phyloP scores from a whole-genome alignment of 2,113 vertebrate species.

The Taurulus bubalis region DNA sequence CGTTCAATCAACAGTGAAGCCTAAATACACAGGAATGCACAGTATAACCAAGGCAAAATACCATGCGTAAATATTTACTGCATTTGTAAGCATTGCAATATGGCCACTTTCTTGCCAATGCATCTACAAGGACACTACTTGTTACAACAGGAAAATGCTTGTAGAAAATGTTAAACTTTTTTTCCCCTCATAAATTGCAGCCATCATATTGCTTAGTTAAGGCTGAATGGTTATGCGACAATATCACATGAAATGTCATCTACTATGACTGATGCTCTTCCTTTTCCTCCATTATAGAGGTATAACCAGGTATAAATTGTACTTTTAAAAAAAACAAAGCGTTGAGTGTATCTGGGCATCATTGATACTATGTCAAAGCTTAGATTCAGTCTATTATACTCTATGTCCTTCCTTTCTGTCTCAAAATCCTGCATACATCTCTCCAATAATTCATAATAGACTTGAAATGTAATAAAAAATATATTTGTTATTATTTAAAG shows the following conservation, averaged over 20 bases:
- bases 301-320: not conserved
- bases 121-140: not conserved
- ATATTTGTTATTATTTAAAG: not conserved
- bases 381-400: constrained; percentile 5
- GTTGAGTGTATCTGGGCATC: not conserved
- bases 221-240: not conserved
- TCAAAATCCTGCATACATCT: constrained; percentile 6
- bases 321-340: not conserved
- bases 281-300: not conserved
- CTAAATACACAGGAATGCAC: constrained; percentile 26
- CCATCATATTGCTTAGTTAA: not conserved
- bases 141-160: not conserved
- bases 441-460: constrained; percentile 16
- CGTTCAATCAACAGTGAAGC: constrained; percentile 35
- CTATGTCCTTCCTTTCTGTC: not conserved
- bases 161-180: not conserved
- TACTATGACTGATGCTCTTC: not conserved
- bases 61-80: constrained; percentile 22
- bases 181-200: too few relatives aligned
- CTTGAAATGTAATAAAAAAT: constrained; percentile 10
- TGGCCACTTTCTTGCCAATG: constrained; percentile 3
- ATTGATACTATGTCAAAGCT: not conserved
- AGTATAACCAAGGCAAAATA: constrained; percentile 44
- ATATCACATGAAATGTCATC: not conserved
- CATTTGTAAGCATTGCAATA: constrained; percentile 21